Conservation (phyloP, 2,797 vertebrate species). For the Cuniculus paca region DNA sequence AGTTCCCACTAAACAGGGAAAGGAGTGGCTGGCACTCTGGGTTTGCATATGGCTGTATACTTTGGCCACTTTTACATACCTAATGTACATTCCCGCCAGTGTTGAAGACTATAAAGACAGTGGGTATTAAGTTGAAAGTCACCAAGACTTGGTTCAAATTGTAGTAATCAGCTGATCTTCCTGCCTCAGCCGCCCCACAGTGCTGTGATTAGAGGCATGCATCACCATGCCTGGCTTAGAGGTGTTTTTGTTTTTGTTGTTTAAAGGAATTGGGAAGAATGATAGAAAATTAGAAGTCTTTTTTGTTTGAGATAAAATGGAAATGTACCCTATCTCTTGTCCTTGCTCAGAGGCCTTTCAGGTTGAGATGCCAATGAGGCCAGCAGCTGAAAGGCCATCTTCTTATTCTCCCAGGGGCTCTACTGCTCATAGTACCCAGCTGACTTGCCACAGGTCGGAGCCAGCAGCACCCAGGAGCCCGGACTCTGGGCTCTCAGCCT, state of each 20-base stretch:
- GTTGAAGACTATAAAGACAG: not conserved
- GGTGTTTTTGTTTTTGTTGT: too few relatives aligned
- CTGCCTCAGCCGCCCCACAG: not conserved
- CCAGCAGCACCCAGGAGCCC: not conserved
- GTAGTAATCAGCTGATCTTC: not conserved
- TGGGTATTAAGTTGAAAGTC: not conserved
- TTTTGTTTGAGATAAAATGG: too few relatives aligned
- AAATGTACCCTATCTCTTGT: too few relatives aligned
- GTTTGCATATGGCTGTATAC: not conserved
- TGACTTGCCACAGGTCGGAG: not conserved
- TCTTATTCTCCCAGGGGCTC: not conserved
- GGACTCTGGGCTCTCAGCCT: not conserved
- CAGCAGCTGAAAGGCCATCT: not conserved
- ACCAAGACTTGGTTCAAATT: not conserved
- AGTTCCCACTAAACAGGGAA: accelerated
- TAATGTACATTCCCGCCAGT: not conserved
- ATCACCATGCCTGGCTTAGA: not conserved
- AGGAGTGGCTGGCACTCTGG: too few relatives aligned
- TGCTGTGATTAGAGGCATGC: not conserved
- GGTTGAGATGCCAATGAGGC: not conserved
- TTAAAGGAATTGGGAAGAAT: too few relatives aligned
- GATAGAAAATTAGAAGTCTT: too few relatives aligned
- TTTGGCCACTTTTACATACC: not conserved
- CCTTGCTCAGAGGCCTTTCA: not conserved
- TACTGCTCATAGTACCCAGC: not conserved